Percentiles rank a stretch among this genome's conserved stretches.
phyloP scores from a whole-genome alignment of 2,888 invertebrate genomes.

The Cheilosia variabilis region DNA sequence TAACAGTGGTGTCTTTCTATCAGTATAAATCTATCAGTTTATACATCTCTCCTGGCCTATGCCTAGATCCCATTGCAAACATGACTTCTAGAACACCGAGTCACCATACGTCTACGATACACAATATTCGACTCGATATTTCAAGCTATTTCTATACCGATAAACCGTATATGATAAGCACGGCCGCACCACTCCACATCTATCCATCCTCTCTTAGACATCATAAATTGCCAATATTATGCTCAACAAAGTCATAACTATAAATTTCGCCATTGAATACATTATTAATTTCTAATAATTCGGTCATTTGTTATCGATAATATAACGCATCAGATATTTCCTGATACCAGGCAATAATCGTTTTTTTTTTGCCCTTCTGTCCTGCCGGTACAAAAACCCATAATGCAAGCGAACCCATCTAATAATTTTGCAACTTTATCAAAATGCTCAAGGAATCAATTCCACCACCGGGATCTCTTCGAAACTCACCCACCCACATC shows the following conservation, averaged over 20 bases:
- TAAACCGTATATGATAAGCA: too few relatives aligned
- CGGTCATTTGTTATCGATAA: constrained; percentile 73
- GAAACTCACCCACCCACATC: constrained; percentile 17
- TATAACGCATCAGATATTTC: constrained; percentile 64
- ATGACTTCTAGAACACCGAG: not conserved
- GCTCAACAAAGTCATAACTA: constrained; percentile 54
- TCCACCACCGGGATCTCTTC: constrained; percentile 7
- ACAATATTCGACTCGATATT: too few relatives aligned
- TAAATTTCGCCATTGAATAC: constrained; percentile 65
- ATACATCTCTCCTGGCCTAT: too few relatives aligned
- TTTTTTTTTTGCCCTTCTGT: not conserved
- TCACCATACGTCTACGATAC: too few relatives aligned
- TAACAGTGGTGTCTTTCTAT: too few relatives aligned
- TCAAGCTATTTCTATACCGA: too few relatives aligned
- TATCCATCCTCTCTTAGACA: not conserved
- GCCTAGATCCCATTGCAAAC: not conserved
- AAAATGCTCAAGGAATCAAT: constrained; percentile 60
- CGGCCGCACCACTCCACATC: not conserved
- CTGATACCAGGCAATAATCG: constrained; percentile 66
- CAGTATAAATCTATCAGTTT: too few relatives aligned
- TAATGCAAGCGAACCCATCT: constrained; percentile 41
- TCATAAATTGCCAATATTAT: constrained; percentile 19
- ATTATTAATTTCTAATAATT: constrained; percentile 75
- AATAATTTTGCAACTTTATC: constrained; percentile 69
- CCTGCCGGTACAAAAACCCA: constrained; percentile 29